These are phyloP conservation scores for Lophotriccus pileatus DNA, from an alignment of 2,797 vertebrate species.

Conservation along the genomic window DNA sequence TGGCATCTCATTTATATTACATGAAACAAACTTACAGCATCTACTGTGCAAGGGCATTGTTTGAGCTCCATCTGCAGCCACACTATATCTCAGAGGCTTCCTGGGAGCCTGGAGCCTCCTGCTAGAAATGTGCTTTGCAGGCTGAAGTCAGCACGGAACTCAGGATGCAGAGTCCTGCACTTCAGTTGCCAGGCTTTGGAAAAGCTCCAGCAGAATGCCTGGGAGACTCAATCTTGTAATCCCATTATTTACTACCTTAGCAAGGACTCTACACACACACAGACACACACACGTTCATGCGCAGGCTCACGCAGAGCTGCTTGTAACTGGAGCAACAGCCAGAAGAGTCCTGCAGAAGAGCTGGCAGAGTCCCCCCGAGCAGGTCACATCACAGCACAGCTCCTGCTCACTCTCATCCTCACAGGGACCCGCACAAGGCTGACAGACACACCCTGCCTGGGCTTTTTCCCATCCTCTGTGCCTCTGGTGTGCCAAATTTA, in stretches of 20 bases:
- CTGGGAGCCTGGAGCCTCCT: background rate
- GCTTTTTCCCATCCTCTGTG: background rate
- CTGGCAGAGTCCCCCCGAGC: accelerated
- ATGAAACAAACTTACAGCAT: background rate
- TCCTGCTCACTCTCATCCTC: background rate
- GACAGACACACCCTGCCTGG: accelerated
- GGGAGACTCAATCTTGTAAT: background rate
- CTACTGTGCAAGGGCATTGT: background rate
- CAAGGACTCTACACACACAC: background rate
- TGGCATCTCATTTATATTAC: background rate
- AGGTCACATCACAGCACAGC: background rate
- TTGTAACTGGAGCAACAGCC: background rate
- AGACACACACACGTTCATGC: accelerated
- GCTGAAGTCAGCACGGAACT: background rate
- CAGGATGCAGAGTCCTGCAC: background rate
- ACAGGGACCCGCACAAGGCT: accelerated
- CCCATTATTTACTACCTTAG: background rate
- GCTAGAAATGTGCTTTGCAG: background rate
- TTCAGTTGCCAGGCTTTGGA: background rate
- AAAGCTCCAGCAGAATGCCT: conserved; percentile 15
- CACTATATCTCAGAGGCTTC: background rate
- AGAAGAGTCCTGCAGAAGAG: background rate
- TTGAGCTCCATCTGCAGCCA: background rate
- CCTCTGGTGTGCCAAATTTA: background rate
- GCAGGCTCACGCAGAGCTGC: background rate